phyloP scores from a whole-genome alignment of 2,113 vertebrate species.

The Xenopus laevis region DNA sequence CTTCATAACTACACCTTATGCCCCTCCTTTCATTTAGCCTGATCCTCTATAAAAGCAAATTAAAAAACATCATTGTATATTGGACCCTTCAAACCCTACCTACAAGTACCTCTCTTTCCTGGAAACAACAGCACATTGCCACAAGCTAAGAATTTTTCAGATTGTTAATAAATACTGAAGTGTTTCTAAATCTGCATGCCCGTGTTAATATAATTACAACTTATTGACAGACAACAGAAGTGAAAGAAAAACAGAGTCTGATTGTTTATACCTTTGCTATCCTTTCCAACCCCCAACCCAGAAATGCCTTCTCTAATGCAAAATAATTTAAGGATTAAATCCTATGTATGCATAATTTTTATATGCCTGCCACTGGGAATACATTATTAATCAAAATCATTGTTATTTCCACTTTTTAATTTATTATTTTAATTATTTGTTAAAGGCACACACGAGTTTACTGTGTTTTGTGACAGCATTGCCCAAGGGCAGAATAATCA shows the following conservation, averaged over 20 bases:
- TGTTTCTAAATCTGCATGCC: too few relatives aligned
- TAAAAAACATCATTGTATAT: too few relatives aligned
- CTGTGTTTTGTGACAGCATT: constrained; percentile 35
- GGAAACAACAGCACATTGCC: too few relatives aligned
- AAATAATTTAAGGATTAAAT: background rate
- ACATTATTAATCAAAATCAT: constrained; percentile 34
- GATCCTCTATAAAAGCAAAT: too few relatives aligned
- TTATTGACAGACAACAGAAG: too few relatives aligned
- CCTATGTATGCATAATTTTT: constrained; percentile 1
- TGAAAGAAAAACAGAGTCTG: background rate
- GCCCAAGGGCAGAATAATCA: constrained; percentile 44
- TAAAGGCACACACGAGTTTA: constrained; percentile 38
- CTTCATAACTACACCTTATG: too few relatives aligned
- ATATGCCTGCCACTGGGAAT: constrained; percentile 18
- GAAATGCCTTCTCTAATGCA: background rate
- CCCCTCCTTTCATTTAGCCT: too few relatives aligned
- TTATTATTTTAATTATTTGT: constrained; percentile 45
- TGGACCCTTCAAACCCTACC: too few relatives aligned
- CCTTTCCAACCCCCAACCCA: background rate
- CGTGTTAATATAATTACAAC: too few relatives aligned
- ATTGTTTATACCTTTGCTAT: background rate
- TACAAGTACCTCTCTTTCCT: too few relatives aligned
- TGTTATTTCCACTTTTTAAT: constrained; percentile 37
- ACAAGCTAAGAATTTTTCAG: too few relatives aligned
- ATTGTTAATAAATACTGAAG: too few relatives aligned